These are phyloP conservation scores for Automeris io DNA, from an alignment of 2,888 invertebrate genomes.

Conservation along the genomic window DNA sequence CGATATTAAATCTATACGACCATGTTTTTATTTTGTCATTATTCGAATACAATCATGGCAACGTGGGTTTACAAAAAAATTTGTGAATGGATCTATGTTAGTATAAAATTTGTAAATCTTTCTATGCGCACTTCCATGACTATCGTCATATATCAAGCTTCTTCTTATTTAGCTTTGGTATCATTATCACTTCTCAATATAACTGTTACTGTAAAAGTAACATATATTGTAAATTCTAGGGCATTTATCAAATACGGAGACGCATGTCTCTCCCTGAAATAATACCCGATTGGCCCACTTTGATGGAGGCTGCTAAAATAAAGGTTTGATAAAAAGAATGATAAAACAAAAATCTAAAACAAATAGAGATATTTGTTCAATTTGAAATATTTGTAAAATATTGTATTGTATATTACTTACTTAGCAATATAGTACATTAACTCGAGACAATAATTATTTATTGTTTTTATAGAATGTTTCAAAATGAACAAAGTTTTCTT, in stretches of 20 bases:
- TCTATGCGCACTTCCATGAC: conserved; percentile 12
- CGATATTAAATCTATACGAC: neutral
- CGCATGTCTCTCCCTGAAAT: conserved; percentile 82
- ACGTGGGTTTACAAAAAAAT: conserved; percentile 31
- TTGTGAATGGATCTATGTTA: conserved; percentile 32
- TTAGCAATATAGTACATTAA: neutral
- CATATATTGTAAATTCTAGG: conserved; percentile 76
- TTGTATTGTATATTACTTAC: too few species aligned
- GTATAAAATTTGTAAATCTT: conserved; percentile 17
- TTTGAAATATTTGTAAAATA: conserved; percentile 28
- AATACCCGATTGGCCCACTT: conserved; percentile 87
- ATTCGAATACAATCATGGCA: conserved; percentile 32
- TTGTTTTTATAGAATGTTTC: conserved; percentile 17
- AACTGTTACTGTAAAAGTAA: conserved; percentile 37
- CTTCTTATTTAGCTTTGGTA: conserved; percentile 26
- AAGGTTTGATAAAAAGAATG: conserved; percentile 79
- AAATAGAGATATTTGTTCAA: conserved; percentile 34
- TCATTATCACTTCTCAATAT: conserved; percentile 10
- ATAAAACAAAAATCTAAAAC: conserved; percentile 47
- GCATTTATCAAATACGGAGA: conserved; percentile 81
- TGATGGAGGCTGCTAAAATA: conserved; percentile 80
- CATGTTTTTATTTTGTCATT: neutral
- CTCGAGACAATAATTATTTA: neutral
- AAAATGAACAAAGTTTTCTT: conserved; percentile 43
- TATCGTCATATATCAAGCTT: conserved; percentile 26